Evolutionary conservation across 1,140 invertebrate genomes (phyloP), one percentile per base, ranked within the genome.

Genomic region (Aricia agestis): DNA sequence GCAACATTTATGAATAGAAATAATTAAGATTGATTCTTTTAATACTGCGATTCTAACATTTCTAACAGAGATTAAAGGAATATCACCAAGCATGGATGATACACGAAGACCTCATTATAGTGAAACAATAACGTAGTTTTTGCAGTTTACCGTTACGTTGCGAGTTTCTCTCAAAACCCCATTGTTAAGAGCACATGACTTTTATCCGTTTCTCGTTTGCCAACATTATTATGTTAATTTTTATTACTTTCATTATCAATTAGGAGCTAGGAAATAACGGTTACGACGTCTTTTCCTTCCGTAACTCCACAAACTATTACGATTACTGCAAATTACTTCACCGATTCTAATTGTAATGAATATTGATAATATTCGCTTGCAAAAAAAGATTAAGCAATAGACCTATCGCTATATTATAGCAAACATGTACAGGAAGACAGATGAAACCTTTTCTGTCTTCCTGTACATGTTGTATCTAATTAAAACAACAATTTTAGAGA

Each of bases 101-200:
- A 52, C 45, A 52, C 45, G 45, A 52, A 52, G 45, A 11, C 45
- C 45, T 63, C 17, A 59, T 59, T 18, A 59, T 59, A 19, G 59
- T 63, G 59, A 19, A 63, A 63, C 59, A 63, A 63, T 63, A 63
- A 63, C 59, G 17, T 63, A 59, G 58, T 59, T 59, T 59, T 59
- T 59, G 18, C n/a, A 59, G 59, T 63, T 19, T 59, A 59, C 59
- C 7, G 59, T 63, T 63, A 63, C 19, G 18, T 25, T 25, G 59
- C 59, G 17, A 63, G 59, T 63, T 63, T 63, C 59, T 63, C 59
- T 19, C 6, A n/a, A 17, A 19, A 19, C 59, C 19, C 59, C 59
- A 63, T 63, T 63, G 59, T 63, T 63, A 18, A 18, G 45, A 52
- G 10, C 17, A 63, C 59, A 63, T 63, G 2, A 25, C 10, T 63